phyloP scores from a whole-genome alignment of 1,140 invertebrate species.

The Teleogryllus occipitalis region DNA sequence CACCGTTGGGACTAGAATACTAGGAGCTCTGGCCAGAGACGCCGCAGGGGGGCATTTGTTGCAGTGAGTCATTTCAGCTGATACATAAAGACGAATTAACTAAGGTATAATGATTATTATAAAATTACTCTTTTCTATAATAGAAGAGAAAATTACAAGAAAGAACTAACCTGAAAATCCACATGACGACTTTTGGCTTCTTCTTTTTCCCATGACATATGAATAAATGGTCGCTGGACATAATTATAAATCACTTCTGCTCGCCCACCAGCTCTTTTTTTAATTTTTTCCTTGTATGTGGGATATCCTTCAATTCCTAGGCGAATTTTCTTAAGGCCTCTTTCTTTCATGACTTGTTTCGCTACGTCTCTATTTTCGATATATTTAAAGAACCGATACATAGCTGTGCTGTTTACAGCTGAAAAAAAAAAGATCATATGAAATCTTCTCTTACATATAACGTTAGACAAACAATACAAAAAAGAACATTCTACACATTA shows the following conservation, averaged over 20 bases:
- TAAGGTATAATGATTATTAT: no score
- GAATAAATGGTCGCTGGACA: constrained; percentile 98
- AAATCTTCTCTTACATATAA: not conserved
- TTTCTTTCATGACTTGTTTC: constrained; percentile 96
- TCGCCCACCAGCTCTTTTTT: constrained; percentile 77
- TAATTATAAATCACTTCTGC: constrained; percentile 99
- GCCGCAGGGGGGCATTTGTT: no score
- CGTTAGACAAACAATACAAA: no score
- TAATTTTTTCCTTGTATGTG: constrained; percentile 95
- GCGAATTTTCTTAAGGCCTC: constrained; percentile 97
- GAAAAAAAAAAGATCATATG: constrained; percentile 27
- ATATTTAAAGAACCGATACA: constrained; percentile 99
- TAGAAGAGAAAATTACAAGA: no score
- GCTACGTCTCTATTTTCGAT: constrained; percentile 99
- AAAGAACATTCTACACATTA: no score
- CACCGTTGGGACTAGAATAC: no score
- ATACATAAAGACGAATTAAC: no score
- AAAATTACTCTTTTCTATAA: no score
- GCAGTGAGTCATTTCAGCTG: no score
- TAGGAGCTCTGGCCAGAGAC: no score
- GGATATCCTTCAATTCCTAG: constrained; percentile 98
- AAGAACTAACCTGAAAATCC: constrained; percentile 65
- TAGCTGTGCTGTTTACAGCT: constrained; percentile 80
- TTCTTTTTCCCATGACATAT: constrained; percentile 99
- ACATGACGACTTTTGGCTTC: constrained; percentile 98